Evolutionary conservation across 2,888 invertebrate species (phyloP), one percentile per base, ranked within the genome.

Genomic region (Shargacucullia verbasci): DNA sequence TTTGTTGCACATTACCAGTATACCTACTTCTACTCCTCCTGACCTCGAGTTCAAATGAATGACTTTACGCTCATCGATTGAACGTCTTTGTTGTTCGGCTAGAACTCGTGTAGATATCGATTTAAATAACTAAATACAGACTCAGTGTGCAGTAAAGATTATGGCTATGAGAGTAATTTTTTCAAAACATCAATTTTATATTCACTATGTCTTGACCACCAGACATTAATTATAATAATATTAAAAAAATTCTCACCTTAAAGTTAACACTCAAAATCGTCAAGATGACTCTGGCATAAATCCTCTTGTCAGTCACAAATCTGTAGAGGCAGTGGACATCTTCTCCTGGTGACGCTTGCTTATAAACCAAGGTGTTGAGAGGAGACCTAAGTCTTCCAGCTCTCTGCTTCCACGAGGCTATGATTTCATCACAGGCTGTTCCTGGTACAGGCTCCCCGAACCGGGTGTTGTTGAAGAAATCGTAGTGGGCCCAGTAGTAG

Each of bases 401-500:
- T 8, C 96, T 94, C 59, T 96, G 95, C 76, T 96, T 96, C 97
- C 98, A 98, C 0, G 98, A 97, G 9, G 97, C 96, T 83, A 98
- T 98, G 1, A 97, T 96, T 84, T 98, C 98, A 79, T 98, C 98
- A 83, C 98, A 98, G 3, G 96, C 95, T 0, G 97, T 98, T 14
- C 96, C 96, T 0, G 95, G 95, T 0, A 98, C 97, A 0, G 97
- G 96, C 67, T 97, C 97, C 0, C 98, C 98, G 69, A 97, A 96
- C 48, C 97, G 96, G 0, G 97, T 98, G 79, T 98, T 98, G 87
- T 98, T 98, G 91, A 98, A 98, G 94, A 98, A 98, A 82, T 98
- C 98, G 82, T 98, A 98, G 84, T 98, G 98, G 0, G 98, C 98
- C 98, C 98, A 98, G 85, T 98, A 98, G 89, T 98, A 98, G 11